Conservation (phyloP, 1,140 invertebrate genomes). For the Globodera ellingtonae region DNA sequence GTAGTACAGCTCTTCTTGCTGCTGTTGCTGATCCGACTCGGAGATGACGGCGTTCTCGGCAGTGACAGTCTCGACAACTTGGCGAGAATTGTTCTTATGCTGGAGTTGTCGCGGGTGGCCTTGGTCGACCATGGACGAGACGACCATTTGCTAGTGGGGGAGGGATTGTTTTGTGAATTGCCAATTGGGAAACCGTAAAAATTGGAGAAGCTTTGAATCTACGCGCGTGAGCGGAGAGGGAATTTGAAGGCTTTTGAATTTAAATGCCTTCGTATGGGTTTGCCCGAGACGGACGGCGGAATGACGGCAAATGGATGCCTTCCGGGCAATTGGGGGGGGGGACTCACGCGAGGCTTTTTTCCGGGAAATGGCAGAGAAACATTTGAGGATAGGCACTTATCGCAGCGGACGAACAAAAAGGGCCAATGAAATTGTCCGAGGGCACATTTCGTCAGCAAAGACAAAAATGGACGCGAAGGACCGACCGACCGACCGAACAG, state of each 20-base stretch:
- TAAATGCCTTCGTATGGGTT: background rate
- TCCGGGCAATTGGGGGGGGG: background rate
- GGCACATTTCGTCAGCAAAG: background rate
- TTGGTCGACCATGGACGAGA: conserved; percentile 12
- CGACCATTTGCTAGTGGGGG: background rate
- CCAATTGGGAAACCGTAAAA: background rate
- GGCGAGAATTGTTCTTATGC: background rate
- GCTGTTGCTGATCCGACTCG: background rate
- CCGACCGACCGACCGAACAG: background rate
- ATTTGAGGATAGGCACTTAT: conserved; percentile 7
- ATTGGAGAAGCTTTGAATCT: background rate
- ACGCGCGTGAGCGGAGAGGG: background rate
- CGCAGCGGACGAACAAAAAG: background rate
- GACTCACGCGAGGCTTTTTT: background rate
- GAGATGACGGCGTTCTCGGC: background rate
- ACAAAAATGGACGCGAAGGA: background rate
- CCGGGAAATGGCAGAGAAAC: background rate
- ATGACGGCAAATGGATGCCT: conserved; percentile 7
- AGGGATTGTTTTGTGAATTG: background rate
- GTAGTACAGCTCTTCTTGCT: conserved; percentile 9
- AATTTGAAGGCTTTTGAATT: background rate
- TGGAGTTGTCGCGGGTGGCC: background rate
- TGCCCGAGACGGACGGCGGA: background rate
- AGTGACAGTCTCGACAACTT: background rate
- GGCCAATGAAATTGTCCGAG: conserved; percentile 13